A percentile compares a stretch with the other conserved stretches of the same genome.
These are phyloP conservation scores for Drosophila punjabiensis DNA, from an alignment of 1,140 invertebrate genomes.

Conservation along the genomic window DNA sequence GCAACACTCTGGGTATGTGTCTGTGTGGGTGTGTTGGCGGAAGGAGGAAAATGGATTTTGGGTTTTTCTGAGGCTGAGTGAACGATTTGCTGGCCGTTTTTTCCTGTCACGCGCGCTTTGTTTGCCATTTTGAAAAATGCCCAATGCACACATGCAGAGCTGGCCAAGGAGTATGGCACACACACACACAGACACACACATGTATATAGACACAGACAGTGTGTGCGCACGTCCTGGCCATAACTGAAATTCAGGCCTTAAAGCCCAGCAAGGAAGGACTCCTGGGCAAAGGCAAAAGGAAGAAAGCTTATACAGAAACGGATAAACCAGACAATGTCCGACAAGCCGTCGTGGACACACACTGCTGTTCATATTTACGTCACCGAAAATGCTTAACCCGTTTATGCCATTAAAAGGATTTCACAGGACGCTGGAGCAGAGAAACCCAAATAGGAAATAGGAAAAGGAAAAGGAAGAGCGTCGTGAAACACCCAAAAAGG, in stretches of 20 bases:
- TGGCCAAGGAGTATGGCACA: slow-evolving; percentile 15
- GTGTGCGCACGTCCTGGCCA: slow-evolving; percentile 40
- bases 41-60: slow-evolving; percentile 47
- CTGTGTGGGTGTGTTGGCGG: neutral
- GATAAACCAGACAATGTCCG: slow-evolving; percentile 48
- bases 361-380: slow-evolving; percentile 53
- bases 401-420: slow-evolving; percentile 66
- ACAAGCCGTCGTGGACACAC: slow-evolving; percentile 24
- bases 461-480: slow-evolving; percentile 19
- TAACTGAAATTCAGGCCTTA: slow-evolving; percentile 57
- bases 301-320: slow-evolving; percentile 28
- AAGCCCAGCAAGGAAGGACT: slow-evolving; percentile 15
- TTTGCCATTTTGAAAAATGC: slow-evolving; percentile 65
- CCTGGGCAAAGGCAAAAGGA: neutral
- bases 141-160: slow-evolving; percentile 41
- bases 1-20: neutral
- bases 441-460: slow-evolving; percentile 36
- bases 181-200: slow-evolving; percentile 1
- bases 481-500: neutral
- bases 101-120: slow-evolving; percentile 62
- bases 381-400: slow-evolving; percentile 64
- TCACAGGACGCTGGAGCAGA: slow-evolving; percentile 45
- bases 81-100: slow-evolving; percentile 59
- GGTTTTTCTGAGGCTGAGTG: slow-evolving; percentile 51
- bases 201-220: neutral